Conservation (phyloP, 2,797 vertebrate species). For the Fistularia tabacaria region DNA sequence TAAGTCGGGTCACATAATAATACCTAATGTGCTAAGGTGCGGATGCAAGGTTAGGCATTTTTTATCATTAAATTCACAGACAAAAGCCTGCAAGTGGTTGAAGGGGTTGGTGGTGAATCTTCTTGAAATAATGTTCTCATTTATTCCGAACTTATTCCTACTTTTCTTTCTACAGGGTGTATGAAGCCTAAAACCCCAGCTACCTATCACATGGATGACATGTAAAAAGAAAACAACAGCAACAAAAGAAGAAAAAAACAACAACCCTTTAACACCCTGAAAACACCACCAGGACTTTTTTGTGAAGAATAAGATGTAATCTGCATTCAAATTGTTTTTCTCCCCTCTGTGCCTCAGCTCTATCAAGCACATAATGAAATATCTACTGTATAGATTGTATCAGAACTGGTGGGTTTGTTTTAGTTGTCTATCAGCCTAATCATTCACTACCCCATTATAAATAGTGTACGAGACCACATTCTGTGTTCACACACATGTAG, state of each 20-base stretch:
- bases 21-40: too few species aligned
- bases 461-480: slow-evolving; percentile 26
- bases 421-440: slow-evolving; percentile 38
- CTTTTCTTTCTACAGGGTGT: slow-evolving; percentile 66
- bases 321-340: slow-evolving; percentile 49
- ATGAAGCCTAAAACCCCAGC: slow-evolving; percentile 68
- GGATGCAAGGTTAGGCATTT: too few species aligned
- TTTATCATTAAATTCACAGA: too few species aligned
- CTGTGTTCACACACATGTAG: slow-evolving; percentile 26
- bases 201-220: slow-evolving; percentile 3
- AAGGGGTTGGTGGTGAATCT: neutral
- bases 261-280: slow-evolving; percentile 12
- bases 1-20: neutral
- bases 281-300: slow-evolving; percentile 52
- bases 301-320: slow-evolving; percentile 40
- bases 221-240: slow-evolving; percentile 19
- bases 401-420: slow-evolving; percentile 41
- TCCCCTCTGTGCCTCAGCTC: slow-evolving; percentile 51
- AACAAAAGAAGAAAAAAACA: slow-evolving; percentile 17
- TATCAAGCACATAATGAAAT: slow-evolving; percentile 53
- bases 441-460: slow-evolving; percentile 36
- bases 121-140: neutral
- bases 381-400: slow-evolving; percentile 44
- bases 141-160: neutral
- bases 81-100: too few species aligned